Evolutionary conservation across 2,888 invertebrate genomes (phyloP).

Genomic region (Andrena fulva): DNA sequence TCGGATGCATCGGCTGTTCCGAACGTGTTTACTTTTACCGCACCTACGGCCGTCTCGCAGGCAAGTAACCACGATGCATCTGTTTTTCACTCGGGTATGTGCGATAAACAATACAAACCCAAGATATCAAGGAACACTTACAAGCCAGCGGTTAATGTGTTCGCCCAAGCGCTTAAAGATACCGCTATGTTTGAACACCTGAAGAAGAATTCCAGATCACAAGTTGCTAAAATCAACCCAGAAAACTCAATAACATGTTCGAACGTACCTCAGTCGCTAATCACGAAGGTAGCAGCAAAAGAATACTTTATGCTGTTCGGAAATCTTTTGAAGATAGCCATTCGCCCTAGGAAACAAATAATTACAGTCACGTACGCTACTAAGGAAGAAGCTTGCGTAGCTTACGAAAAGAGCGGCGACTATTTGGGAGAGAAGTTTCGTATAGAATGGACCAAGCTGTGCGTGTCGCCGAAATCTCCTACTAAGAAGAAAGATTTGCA

Average conservation of each 20-base stretch:
- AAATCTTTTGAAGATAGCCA: constrained; percentile 88
- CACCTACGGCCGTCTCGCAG: constrained; percentile 58
- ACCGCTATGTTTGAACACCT: constrained; percentile 67
- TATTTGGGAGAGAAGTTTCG: constrained; percentile 88
- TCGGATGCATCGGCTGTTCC: constrained; percentile 30
- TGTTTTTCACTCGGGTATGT: neutral
- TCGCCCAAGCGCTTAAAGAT: constrained; percentile 70
- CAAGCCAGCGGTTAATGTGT: constrained; percentile 65
- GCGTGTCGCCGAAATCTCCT: constrained; percentile 80
- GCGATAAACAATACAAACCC: constrained; percentile 64
- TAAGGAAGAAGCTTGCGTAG: constrained; percentile 87
- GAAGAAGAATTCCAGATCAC: constrained; percentile 72
- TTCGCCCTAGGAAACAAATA: constrained; percentile 88
- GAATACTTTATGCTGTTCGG: constrained; percentile 91
- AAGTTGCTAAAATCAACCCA: constrained; percentile 61
- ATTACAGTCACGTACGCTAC: constrained; percentile 90
- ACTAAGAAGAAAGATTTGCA: constrained; percentile 73
- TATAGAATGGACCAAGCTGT: constrained; percentile 86
- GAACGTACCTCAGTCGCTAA: constrained; percentile 88
- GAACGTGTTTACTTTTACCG: constrained; percentile 70
- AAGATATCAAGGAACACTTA: constrained; percentile 68
- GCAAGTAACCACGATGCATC: neutral
- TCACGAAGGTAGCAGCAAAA: constrained; percentile 88
- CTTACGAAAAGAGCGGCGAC: constrained; percentile 87
- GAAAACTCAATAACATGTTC: constrained; percentile 85